Evolutionary conservation across 1,140 invertebrate species (phyloP), one percentile per base, ranked within the genome.

Genomic region (Sipha flava): DNA sequence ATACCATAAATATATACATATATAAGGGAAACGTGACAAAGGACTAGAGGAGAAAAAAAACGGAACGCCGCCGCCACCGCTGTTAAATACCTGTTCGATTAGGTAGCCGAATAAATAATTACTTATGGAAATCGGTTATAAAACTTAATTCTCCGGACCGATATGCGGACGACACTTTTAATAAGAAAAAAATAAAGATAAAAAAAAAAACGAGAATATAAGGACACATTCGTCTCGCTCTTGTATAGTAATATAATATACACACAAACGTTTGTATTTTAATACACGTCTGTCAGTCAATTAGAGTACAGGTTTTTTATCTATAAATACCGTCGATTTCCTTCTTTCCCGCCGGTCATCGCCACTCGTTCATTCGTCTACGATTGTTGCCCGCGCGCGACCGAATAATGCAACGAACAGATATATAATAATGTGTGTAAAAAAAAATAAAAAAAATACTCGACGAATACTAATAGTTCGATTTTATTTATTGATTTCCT

Each of bases 61-160:
- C 29, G 12, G 9, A 26, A 47, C 26, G 29, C 10, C 23, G n/a
- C 62, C 34, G 62, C 62, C 62, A 18, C 34, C 59, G 59, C 18
- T 64, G 26, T 70, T 70, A 70, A 45, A 70, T 47, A 47, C 66
- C 66, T 29, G 66, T 45, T 70, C 66, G 43, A 70, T 70, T 70
- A 70, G 66, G 23, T 45, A 45, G 66, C 66, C 66, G 43, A 70
- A 70, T 70, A 70, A 29, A 70, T 70, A 70, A 70, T 47, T 70
- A 70, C 43, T 70, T 47, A 70, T 47, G 66, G 66, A 29, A 70
- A 70, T 70, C 43, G 66, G 66, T 70, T 26, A 31, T 29, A 31
- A 70, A 29, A 70, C 26, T 70, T 10, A 70, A 45, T 70, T 29
- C 26, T 43, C 34, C 62, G n/a, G n/a, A 34, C n/a, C 29, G 31